These are phyloP conservation scores for Drosophila micromelanica DNA, from an alignment of 1,140 invertebrate genomes.

Conservation along the genomic window DNA sequence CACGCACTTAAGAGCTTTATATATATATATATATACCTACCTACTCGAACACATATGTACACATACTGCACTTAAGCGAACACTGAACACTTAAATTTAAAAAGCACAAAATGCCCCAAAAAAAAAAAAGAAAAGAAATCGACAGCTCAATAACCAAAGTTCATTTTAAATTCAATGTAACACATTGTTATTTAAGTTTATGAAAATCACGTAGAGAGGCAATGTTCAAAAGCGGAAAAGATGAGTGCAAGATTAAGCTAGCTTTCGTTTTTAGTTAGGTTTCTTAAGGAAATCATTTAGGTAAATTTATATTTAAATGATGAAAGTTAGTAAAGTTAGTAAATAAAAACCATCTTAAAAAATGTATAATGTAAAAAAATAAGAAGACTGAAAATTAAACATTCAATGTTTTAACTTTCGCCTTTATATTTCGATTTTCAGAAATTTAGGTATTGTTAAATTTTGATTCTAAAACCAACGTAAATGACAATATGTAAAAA, in stretches of 20 bases:
- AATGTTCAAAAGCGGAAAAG: neutral
- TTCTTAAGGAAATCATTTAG: neutral
- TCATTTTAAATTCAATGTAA: neutral
- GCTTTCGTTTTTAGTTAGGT: too few species aligned
- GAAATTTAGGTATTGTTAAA: neutral
- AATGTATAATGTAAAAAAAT: neutral
- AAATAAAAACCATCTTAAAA: too few species aligned
- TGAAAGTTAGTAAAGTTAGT: too few species aligned
- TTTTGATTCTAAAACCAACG: too few species aligned
- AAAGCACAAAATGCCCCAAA: too few species aligned
- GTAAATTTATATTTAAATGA: neutral
- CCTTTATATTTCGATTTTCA: neutral
- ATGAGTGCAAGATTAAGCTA: too few species aligned
- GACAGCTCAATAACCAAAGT: neutral
- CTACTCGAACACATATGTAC: neutral
- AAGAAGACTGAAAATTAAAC: too few species aligned
- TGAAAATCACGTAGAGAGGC: neutral
- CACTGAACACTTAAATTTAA: neutral
- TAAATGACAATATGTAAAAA: too few species aligned
- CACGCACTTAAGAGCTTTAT: slow-evolving; percentile 35
- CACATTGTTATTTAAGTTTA: neutral
- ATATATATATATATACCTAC: too few species aligned
- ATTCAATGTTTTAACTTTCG: neutral
- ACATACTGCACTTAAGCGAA: slow-evolving; percentile 6
- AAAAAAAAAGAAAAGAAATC: slow-evolving; percentile 3